Percentiles rank a stretch among this genome's conserved stretches.
Evolutionary conservation across 2,113 vertebrate species (phyloP).

Genomic region (Rhipidura dahli): DNA sequence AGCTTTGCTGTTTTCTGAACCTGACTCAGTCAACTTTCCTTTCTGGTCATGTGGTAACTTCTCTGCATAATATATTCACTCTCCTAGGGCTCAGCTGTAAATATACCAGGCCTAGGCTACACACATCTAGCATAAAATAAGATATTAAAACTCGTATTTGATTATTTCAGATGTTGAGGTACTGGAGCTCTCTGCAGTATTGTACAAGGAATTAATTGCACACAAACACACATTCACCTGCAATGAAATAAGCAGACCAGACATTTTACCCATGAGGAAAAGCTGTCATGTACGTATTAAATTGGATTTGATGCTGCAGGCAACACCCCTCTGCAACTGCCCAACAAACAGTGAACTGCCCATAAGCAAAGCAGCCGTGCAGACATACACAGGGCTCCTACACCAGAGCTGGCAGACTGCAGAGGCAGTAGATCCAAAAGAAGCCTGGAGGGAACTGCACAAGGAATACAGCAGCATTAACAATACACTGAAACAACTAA

Average conservation of each 20-base stretch:
- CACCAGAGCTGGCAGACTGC: background rate
- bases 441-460: background rate
- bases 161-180: background rate
- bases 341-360: background rate
- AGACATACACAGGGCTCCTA: background rate
- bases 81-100: background rate
- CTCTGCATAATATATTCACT: background rate
- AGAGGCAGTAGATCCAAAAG: background rate
- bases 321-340: background rate
- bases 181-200: background rate
- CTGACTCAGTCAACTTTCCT: background rate
- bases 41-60: background rate
- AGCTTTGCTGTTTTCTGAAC: background rate
- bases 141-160: background rate
- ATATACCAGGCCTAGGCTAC: background rate
- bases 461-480: slow-evolving; percentile 16
- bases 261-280: background rate
- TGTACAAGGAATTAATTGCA: background rate
- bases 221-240: background rate
- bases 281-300: background rate
- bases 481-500: slow-evolving; percentile 24
- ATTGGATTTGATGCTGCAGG: background rate
- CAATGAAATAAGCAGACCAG: background rate
- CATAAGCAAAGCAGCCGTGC: background rate
- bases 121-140: background rate